Evolutionary conservation across 2,888 invertebrate species (phyloP).

Genomic region (Morpho deidamia): DNA sequence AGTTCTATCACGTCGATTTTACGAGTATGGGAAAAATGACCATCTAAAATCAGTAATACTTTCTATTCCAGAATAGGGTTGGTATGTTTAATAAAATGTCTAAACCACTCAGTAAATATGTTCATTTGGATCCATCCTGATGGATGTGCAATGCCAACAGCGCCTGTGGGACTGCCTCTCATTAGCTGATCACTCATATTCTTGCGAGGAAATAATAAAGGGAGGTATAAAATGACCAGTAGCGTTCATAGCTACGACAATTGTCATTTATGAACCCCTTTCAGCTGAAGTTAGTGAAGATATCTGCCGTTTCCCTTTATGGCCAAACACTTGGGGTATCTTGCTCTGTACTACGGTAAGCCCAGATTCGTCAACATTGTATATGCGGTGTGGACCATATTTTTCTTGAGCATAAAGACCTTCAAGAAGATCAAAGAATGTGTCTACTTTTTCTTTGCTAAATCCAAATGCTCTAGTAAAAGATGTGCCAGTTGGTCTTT

Average conservation of each 20-base stretch:
- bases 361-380: slow-evolving; percentile 18
- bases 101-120: slow-evolving; percentile 4
- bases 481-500: no score
- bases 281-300: slow-evolving; percentile 28
- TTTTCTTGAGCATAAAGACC: no score
- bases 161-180: no score
- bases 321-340: slow-evolving; percentile 26
- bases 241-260: slow-evolving; percentile 28
- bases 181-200: slow-evolving; percentile 31
- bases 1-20: no score
- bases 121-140: slow-evolving; percentile 35
- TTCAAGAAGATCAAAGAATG: no score
- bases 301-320: slow-evolving; percentile 16
- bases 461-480: slow-evolving; percentile 19
- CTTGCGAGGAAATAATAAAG: slow-evolving; percentile 29
- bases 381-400: no score
- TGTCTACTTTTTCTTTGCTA: neutral
- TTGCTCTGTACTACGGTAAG: slow-evolving; percentile 27
- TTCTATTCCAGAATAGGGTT: no score
- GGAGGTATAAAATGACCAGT: slow-evolving; percentile 30
- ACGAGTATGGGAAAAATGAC: no score
- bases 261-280: slow-evolving; percentile 30
- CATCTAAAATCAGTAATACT: no score
- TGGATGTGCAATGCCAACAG: slow-evolving; percentile 23
- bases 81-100: slow-evolving; percentile 21